Evolutionary conservation across 2,888 invertebrate genomes (phyloP).

Genomic region (Cetonia aurata): DNA sequence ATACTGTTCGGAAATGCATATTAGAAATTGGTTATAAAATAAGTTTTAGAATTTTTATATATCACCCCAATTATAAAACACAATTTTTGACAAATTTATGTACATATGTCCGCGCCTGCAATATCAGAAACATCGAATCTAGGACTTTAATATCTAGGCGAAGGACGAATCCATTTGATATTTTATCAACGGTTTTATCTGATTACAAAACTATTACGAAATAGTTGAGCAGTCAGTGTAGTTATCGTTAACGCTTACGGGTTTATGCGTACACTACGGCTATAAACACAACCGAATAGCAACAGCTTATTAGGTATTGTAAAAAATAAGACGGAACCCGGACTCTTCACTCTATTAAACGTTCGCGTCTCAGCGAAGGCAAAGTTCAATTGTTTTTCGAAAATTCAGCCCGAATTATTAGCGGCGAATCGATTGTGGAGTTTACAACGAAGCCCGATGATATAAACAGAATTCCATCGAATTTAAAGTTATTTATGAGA

Average conservation of each 20-base stretch:
- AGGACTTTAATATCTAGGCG: slow-evolving; percentile 9
- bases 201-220: slow-evolving; percentile 31
- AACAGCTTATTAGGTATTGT: slow-evolving; percentile 1
- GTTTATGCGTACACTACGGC: not conserved
- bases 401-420: too few species aligned
- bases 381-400: slow-evolving; percentile 9
- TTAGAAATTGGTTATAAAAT: too few species aligned
- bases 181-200: slow-evolving; percentile 23
- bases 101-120: not conserved
- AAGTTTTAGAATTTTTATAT: too few species aligned
- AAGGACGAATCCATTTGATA: slow-evolving; percentile 36
- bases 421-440: too few species aligned
- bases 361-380: not conserved
- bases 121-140: slow-evolving; percentile 4
- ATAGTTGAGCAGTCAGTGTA: slow-evolving; percentile 12
- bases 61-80: too few species aligned
- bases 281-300: not conserved
- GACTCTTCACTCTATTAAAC: slow-evolving; percentile 8
- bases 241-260: not conserved
- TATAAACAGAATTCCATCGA: too few species aligned
- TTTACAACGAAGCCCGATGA: too few species aligned
- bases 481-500: too few species aligned
- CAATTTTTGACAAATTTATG: too few species aligned
- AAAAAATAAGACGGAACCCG: slow-evolving; percentile 4
- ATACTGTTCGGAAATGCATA: too few species aligned